phyloP scores from a whole-genome alignment of 2,888 invertebrate genomes.

The Mellilla xanthometata region DNA sequence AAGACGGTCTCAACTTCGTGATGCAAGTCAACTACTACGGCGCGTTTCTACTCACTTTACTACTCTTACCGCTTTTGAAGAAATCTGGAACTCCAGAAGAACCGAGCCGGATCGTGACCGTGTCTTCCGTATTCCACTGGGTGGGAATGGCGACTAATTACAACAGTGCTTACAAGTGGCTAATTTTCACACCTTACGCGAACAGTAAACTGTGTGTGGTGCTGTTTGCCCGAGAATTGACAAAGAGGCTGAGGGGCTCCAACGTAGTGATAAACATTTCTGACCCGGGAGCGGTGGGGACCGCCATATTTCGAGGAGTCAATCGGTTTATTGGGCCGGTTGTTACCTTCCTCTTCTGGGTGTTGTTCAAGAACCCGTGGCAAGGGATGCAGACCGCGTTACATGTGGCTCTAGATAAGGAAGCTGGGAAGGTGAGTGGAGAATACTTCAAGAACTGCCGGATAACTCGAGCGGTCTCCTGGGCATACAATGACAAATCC shows the following conservation, averaged over 20 bases:
- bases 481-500: conserved; percentile 83
- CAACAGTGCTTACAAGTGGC: conserved; percentile 54
- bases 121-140: conserved; percentile 87
- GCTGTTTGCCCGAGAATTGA: conserved; percentile 86
- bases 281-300: conserved; percentile 92
- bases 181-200: conserved; percentile 61
- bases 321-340: conserved; percentile 71
- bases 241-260: conserved; percentile 82
- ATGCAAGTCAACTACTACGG: conserved; percentile 97
- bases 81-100: conserved; percentile 70
- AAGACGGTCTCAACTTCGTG: conserved; percentile 91
- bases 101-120: conserved; percentile 87
- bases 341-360: conserved; percentile 67
- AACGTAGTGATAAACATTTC: conserved; percentile 89
- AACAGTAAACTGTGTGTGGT: conserved; percentile 87
- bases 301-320: conserved; percentile 84
- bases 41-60: conserved; percentile 93
- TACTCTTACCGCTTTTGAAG: conserved; percentile 90
- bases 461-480: conserved; percentile 75
- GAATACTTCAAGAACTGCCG: conserved; percentile 89
- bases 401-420: conserved; percentile 85
- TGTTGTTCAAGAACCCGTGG: conserved; percentile 85
- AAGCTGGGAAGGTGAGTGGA: conserved; percentile 84
- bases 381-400: conserved; percentile 91
- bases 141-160: conserved; percentile 84